Evolutionary conservation across 53 echinoderm and acorn worm genomes (phyloP).

Genomic region (Paracentrotus lividus): DNA sequence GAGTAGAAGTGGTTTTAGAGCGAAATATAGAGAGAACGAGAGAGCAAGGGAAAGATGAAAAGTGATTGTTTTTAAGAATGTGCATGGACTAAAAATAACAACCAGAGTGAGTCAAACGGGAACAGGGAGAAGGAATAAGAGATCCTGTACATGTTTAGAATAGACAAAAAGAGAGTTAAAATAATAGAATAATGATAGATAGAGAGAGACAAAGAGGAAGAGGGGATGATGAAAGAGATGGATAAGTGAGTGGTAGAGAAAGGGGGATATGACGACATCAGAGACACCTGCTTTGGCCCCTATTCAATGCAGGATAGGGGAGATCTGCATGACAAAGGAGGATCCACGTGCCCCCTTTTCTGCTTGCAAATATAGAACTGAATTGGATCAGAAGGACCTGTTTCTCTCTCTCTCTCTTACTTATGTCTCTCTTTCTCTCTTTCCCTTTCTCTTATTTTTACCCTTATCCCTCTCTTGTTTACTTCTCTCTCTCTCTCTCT

Average conservation of each 20-base stretch:
- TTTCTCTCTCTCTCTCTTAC: not conserved
- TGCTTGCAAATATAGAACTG: conserved; percentile 16
- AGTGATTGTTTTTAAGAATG: not conserved
- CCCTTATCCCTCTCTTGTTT: not conserved
- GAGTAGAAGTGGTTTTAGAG: not conserved
- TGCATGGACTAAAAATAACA: not conserved
- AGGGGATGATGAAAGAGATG: not conserved
- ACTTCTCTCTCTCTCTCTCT: not conserved
- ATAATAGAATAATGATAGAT: not conserved
- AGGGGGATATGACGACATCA: not conserved
- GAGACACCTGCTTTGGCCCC: conserved; percentile 37
- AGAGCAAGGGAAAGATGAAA: not conserved
- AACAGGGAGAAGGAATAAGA: not conserved
- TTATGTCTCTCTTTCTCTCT: not conserved
- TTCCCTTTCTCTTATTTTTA: not conserved
- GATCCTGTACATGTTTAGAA: too few species aligned
- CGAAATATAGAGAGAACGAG: not conserved
- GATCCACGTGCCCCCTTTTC: conserved; percentile 52
- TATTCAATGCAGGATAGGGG: conserved; percentile 1
- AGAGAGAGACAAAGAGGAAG: conserved; percentile 24
- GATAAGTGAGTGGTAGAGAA: not conserved
- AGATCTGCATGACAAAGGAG: conserved; percentile 61
- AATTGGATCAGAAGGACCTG: too few species aligned
- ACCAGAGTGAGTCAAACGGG: not conserved
- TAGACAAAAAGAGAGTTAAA: too few species aligned